Evolutionary conservation across 2,797 vertebrate species (phyloP), one percentile per base, ranked within the genome.

Genomic region (Bovichtus diacanthus): DNA sequence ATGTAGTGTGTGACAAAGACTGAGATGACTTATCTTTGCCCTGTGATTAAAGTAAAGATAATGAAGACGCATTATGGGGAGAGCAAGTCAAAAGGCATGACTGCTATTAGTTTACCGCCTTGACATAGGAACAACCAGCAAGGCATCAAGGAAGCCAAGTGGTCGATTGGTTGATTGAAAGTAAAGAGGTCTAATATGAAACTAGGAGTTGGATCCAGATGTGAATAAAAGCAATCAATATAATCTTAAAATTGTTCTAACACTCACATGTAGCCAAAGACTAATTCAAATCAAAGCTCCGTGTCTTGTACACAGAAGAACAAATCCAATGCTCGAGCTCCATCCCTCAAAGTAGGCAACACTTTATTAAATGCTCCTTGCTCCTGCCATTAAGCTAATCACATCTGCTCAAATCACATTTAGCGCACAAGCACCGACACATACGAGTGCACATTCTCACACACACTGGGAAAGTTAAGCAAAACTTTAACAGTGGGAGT

Each of bases 1-100:
- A 80, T 65, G 59, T 56, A 63, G 71, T 56, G 51, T 81, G 47
- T 58, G 80, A 65, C 68, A 88, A 83, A 76, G 49, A 79, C 64
- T 80, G 10, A 23, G 36, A 70, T 70, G 53, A 81, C 41, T 90
- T 85, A 80, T 81, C 60, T 78, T 62, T 86, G 68, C 61, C 61
- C 60, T 46, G 58, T 83, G 66, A 85, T 77, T 65, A 82, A 76
- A 90, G 69, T 38, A 75, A 53, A 49, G 51, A 88, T 83, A 65
- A 88, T 73, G 44, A 92, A 77, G 64, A 80, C 9, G 18, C 11
- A 25, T 13, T 12, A 70, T 59, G 47, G 16, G 31, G 76, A 39
- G 51, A 77, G 71, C 41, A 43, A 66, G 12, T 61, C 19, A 49
- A 65, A n/a, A 67, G 25, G 13, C 44, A 70, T 15, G 53, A 49